Evolutionary conservation across 2,888 invertebrate genomes (phyloP).

Genomic region (Oscheius sp.): DNA sequence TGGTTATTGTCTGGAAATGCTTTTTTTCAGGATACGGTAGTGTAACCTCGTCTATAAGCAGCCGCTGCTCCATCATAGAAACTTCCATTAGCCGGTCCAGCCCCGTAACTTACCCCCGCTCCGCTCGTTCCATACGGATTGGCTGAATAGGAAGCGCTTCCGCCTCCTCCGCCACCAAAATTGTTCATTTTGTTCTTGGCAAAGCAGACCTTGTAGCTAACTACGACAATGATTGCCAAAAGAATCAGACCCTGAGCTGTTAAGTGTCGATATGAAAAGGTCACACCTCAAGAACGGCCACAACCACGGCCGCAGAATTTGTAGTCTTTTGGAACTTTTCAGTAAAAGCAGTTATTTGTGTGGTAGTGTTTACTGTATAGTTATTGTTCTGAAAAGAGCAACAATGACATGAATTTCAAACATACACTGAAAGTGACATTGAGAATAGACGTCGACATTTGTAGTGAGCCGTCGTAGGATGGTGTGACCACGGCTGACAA

Average conservation of each 20-base stretch:
- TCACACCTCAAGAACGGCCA: slow-evolving; percentile 42
- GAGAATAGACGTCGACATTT: too few relatives aligned
- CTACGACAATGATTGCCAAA: slow-evolving; percentile 17
- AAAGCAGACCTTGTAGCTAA: slow-evolving; percentile 26
- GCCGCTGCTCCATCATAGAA: slow-evolving; percentile 22
- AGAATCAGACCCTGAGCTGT: slow-evolving; percentile 30
- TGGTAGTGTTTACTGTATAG: too few relatives aligned
- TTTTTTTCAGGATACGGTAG: background rate
- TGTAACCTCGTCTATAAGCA: slow-evolving; percentile 8
- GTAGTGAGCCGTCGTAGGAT: too few relatives aligned
- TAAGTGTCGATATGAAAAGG: background rate
- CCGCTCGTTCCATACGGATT: slow-evolving; percentile 16
- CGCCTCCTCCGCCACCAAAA: background rate
- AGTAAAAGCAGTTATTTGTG: too few relatives aligned
- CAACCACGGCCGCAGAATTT: slow-evolving; percentile 39
- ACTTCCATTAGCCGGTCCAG: slow-evolving; percentile 11
- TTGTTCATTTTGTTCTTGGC: slow-evolving; percentile 6
- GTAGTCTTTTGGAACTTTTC: background rate
- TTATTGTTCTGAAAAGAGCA: too few relatives aligned
- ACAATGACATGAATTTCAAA: too few relatives aligned
- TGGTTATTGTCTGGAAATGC: background rate
- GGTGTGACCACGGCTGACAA: too few relatives aligned
- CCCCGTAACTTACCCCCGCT: slow-evolving; percentile 9
- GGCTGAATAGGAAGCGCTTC: slow-evolving; percentile 6
- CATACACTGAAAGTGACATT: too few relatives aligned